Base-by-base conservation (phyloP, 2,113 vertebrate species). In the Mormyrus lacerda region DNA sequence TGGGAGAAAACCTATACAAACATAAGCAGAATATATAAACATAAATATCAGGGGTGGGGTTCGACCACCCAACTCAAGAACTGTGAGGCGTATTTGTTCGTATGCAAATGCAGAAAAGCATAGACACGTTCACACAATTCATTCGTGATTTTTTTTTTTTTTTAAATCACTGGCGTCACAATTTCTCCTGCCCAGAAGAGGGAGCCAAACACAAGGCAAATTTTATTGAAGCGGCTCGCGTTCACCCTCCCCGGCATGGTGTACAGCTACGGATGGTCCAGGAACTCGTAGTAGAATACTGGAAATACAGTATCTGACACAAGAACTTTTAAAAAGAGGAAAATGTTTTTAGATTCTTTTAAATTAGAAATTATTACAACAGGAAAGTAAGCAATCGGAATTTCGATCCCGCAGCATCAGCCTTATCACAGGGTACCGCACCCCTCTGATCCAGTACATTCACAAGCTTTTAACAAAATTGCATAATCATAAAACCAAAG, bases 171-270 rank as follows among this genome's bases (percentile, higher is more conserved):
- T 42, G 53, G 45, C 8, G 45, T 51, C 47, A 79, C 31, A 76
- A 89, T 35, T 42, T 88, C 83, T 47, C 27, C 53, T 39, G 73
- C 87, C 87, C 87, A 87, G 84, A 89, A 90, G 73, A 84, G 69
- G 87, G 45, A 89, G 27, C 89, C 91, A 91, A 91, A 89, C 44
- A 89, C 91, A 90, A 91, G 90, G 69, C 50, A 51, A 84, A 89
- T 17, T 19, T 90, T 79, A 79, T 87, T 6, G 24, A 44, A 44
- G 82, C 24, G 21, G 19, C 55, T 27, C 8, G 61, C n/a, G 61
- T 69, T 69, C 61, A 11, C 61, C 10, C 10, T 13, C 61, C 9
- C n/a, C 3, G 61, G 61, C 61, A n/a, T 31, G 9, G 3, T 69
- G 61, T 31, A 69, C 27, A 31, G 10, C 61, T 69, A 69, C 61